Evolutionary conservation across 2,797 vertebrate genomes (phyloP).

Genomic region (Lacerta bilineata): DNA sequence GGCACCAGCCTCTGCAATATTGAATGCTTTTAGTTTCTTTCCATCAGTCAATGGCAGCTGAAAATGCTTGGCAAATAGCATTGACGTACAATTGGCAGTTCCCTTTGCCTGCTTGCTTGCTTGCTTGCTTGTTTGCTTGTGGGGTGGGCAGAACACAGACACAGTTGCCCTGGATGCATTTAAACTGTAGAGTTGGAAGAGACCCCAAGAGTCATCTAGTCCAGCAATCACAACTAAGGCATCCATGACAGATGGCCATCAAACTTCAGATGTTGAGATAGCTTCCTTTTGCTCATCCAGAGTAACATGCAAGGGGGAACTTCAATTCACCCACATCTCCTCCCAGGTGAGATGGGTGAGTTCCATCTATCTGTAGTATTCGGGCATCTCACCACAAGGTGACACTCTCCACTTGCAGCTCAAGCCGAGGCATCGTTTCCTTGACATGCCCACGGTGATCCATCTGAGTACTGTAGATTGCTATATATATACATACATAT

Average conservation of each 20-base stretch:
- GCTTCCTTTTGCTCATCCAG: not conserved
- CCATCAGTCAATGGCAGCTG: not conserved
- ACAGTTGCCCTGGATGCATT: not conserved
- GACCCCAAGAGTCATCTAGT: too few species aligned
- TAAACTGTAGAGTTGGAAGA: too few species aligned
- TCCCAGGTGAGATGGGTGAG: not conserved
- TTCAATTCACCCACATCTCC: not conserved
- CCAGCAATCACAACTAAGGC: too few species aligned
- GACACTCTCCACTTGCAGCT: not conserved
- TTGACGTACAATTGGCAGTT: not conserved
- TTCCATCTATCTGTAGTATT: not conserved
- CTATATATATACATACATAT: too few species aligned
- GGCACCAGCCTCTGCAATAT: not conserved
- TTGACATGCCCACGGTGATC: not conserved
- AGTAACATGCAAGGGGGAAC: not conserved
- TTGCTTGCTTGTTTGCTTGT: not conserved
- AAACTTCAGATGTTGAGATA: not conserved
- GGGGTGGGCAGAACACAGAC: not conserved
- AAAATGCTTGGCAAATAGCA: not conserved
- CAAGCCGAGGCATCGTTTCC: not conserved
- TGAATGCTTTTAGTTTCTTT: not conserved
- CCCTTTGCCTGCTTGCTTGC: not conserved
- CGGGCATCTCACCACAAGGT: not conserved
- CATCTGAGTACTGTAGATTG: not conserved
- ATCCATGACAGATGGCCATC: too few species aligned